Conservation (phyloP, 1,140 invertebrate species). For the Lucilia cuprina region DNA sequence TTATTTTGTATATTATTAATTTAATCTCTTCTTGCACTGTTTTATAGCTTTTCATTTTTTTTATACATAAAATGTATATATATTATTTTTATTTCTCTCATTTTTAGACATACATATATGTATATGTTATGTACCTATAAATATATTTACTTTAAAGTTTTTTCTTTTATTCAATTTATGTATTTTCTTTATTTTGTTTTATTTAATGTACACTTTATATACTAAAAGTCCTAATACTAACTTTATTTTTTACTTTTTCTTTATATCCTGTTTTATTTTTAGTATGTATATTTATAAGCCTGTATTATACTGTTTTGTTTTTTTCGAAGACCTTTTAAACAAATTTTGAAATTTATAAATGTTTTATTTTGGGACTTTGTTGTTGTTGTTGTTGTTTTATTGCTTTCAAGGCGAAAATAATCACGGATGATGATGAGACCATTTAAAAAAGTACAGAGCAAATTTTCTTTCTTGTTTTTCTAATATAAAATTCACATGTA, state of each 20-base stretch:
- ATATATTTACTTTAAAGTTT: not conserved
- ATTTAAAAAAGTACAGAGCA: constrained; percentile 42
- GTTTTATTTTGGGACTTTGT: not conserved
- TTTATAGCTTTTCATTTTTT: not conserved
- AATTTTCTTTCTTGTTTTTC: not conserved
- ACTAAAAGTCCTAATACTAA: constrained; percentile 24
- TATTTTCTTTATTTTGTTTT: constrained; percentile 36
- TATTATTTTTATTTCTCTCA: not conserved
- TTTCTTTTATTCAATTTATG: not conserved
- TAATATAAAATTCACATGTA: not conserved
- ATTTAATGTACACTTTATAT: constrained; percentile 45
- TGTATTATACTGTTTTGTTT: not conserved
- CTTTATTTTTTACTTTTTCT: constrained; percentile 1
- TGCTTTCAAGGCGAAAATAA: constrained; percentile 57
- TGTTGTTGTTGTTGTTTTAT: no score
- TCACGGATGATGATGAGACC: constrained; percentile 63
- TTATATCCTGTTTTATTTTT: not conserved
- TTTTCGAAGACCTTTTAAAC: not conserved
- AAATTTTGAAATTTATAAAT: not conserved
- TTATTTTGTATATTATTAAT: not conserved
- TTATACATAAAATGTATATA: not conserved
- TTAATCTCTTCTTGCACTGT: constrained; percentile 10
- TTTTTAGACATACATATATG: not conserved
- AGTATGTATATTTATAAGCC: not conserved
- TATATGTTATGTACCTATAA: not conserved